Conservation (phyloP, 2,888 invertebrate genomes). For the Pseudanteris insignis region DNA sequence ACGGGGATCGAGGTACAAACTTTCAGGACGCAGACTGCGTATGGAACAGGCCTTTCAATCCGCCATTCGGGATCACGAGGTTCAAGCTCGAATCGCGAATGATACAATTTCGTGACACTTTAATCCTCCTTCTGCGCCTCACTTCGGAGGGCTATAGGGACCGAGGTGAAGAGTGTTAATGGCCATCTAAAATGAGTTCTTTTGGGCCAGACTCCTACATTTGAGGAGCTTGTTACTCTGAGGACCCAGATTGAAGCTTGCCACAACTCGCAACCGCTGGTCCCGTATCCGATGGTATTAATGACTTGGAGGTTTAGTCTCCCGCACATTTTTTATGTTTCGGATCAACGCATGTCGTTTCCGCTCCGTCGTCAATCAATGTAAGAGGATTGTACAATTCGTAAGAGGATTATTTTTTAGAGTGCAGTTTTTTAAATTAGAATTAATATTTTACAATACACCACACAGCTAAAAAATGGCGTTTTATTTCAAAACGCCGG, state of each 20-base stretch:
- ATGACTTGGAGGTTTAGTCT: background rate
- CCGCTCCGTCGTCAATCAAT: too few relatives aligned
- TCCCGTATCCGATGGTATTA: background rate
- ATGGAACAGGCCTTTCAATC: background rate
- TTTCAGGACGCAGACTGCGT: background rate
- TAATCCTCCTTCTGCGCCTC: background rate
- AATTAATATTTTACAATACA: too few relatives aligned
- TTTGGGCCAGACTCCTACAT: background rate
- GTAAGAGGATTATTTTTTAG: too few relatives aligned
- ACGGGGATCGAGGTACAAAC: background rate
- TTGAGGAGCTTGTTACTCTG: background rate
- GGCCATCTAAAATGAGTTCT: background rate
- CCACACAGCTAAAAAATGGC: too few relatives aligned
- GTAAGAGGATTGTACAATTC: too few relatives aligned
- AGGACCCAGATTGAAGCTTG: background rate
- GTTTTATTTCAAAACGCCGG: too few relatives aligned
- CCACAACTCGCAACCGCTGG: background rate
- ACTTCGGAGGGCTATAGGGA: conserved; percentile 1
- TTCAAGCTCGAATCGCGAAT: background rate
- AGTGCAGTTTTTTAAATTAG: too few relatives aligned
- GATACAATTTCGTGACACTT: background rate
- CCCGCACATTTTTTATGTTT: conserved; percentile 1
- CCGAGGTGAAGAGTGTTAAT: background rate
- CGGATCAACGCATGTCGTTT: background rate
- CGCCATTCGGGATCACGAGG: background rate